Conservation (phyloP, 2,888 invertebrate genomes). For the Mythimna loreyi region DNA sequence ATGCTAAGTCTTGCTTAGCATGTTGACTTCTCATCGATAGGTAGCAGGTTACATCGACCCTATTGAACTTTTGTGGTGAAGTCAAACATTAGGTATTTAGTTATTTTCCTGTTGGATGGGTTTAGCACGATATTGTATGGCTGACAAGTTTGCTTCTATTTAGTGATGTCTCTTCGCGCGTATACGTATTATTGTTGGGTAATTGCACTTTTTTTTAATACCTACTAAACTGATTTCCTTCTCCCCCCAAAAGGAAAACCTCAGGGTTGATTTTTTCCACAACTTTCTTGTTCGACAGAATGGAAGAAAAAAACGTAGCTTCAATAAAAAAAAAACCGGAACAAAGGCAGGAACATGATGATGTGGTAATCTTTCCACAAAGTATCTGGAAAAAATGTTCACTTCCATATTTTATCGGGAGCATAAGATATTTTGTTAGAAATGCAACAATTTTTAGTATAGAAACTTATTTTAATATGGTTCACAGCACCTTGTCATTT, state of each 20-base stretch:
- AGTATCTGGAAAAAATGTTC: background rate
- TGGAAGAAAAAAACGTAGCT: too few relatives aligned
- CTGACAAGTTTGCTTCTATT: background rate
- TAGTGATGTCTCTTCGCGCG: background rate
- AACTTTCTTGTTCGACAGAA: too few relatives aligned
- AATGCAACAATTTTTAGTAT: background rate
- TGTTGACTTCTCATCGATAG: slow-evolving; percentile 32
- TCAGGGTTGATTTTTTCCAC: too few relatives aligned
- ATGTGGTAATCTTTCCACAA: background rate
- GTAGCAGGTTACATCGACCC: slow-evolving; percentile 18
- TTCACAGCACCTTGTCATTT: background rate
- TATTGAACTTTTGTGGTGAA: slow-evolving; percentile 42
- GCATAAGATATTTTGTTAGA: background rate
- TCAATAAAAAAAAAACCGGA: too few relatives aligned
- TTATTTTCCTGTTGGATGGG: slow-evolving; percentile 7
- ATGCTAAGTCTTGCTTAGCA: slow-evolving; percentile 16
- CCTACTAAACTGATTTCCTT: too few relatives aligned
- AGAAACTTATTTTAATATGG: background rate
- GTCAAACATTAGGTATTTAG: slow-evolving; percentile 8
- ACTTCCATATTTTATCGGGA: background rate
- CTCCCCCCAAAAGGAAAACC: too few relatives aligned
- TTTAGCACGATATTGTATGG: slow-evolving; percentile 12
- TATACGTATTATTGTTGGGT: too few relatives aligned
- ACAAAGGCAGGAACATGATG: too few relatives aligned
- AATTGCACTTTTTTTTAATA: too few relatives aligned